Evolutionary conservation across 2,888 invertebrate species (phyloP), one percentile per base, ranked within the genome.

Genomic region (Lucinisca nassula): DNA sequence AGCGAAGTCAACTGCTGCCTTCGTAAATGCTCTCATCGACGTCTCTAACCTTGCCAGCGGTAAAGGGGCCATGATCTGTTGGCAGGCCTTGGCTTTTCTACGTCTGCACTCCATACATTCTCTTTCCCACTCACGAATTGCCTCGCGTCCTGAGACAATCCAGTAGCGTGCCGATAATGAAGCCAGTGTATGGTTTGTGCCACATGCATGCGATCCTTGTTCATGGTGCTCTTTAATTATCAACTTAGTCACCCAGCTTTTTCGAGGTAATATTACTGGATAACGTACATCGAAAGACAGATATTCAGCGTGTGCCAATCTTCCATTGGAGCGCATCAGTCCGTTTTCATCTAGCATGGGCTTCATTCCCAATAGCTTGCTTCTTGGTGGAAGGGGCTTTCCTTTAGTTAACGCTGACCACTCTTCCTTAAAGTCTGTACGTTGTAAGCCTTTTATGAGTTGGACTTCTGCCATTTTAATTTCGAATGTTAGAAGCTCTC

Each of bases 141-240:
- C 87, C 51, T 89, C 89, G n/a, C 87, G 72, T 10, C 49, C 88
- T 35, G 67, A 72, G 17, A 89, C 74, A n/a, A 51, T 51, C 51
- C 51, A 51, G 21, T 17, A 51, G 12, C 51, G 21, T 14, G 51
- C 10, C 8, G 21, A 51, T 51, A 51, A 21, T 21, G 51, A 8
- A 4, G 51, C 51, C 4, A 51, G 21, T 51, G 51, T 51, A 6
- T 77, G 74, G 74, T 85, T 85, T 35, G 77, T 81, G 14, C 88
- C 88, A 27, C 14, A 27, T n/a, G 6, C 49, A 61, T 75, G 81
- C 0, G 45, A 14, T 14, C 58, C 73, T 37, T 74, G 32, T 76
- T 86, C 84, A 74, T 84, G 88, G 51, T 79, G 76, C 12, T 81
- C 27, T 49, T 51, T 51, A 21, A 51, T 21, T 10, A 51, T 51